phyloP scores from a whole-genome alignment of 2,113 vertebrate species.

The Cyphomyrus plagiostoma region DNA sequence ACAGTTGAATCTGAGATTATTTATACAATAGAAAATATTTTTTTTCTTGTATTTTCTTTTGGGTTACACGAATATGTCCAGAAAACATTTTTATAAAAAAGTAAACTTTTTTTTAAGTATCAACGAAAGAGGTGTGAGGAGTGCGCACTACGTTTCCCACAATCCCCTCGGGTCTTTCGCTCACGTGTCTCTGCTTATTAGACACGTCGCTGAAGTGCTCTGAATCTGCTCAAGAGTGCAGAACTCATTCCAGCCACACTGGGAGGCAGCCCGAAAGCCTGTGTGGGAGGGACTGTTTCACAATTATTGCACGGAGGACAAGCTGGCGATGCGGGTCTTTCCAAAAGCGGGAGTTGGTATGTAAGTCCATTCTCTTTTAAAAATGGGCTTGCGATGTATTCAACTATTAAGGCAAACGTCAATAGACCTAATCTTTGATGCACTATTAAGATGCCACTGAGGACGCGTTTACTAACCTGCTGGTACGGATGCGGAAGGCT shows the following conservation, averaged over 20 bases:
- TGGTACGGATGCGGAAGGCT: not conserved
- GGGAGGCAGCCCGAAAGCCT: slow-evolving; percentile 34
- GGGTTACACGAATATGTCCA: not conserved
- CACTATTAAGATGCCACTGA: not conserved
- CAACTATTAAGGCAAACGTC: not conserved
- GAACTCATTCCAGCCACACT: slow-evolving; percentile 48
- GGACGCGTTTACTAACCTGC: not conserved
- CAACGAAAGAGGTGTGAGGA: not conserved
- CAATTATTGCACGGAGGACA: slow-evolving; percentile 15
- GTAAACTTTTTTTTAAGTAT: not conserved
- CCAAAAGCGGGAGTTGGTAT: slow-evolving; percentile 5
- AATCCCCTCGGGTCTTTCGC: slow-evolving; percentile 25
- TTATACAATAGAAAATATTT: not conserved
- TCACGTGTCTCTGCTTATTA: slow-evolving; percentile 9
- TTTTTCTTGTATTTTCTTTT: too few species aligned
- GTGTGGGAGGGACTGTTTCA: slow-evolving; percentile 52
- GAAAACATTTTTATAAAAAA: not conserved
- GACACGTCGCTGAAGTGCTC: slow-evolving; percentile 36
- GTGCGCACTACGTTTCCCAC: slow-evolving; percentile 22
- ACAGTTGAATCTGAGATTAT: not conserved
- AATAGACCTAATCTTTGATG: not conserved
- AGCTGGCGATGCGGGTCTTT: slow-evolving; percentile 28
- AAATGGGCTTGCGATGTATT: not conserved
- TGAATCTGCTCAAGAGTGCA: slow-evolving; percentile 45
- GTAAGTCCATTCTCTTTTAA: not conserved